phyloP scores from a whole-genome alignment of 2,113 vertebrate species.

The Alouatta palliata region DNA sequence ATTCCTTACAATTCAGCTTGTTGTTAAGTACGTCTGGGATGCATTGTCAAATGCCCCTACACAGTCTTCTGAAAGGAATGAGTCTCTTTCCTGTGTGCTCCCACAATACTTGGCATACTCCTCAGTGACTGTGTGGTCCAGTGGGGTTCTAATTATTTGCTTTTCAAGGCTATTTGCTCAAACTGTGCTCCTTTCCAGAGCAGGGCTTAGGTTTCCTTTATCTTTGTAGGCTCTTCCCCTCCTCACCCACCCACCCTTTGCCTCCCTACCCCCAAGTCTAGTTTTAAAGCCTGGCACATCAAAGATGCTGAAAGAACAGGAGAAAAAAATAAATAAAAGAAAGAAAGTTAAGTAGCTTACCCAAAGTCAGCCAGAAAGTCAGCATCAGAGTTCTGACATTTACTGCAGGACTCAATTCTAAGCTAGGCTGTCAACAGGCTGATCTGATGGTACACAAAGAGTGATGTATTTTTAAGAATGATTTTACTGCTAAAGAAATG shows the following conservation, averaged over 20 bases:
- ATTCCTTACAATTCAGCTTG: background rate
- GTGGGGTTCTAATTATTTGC: background rate
- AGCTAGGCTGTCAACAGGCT: conserved; percentile 14
- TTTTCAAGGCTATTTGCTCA: background rate
- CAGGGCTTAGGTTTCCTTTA: background rate
- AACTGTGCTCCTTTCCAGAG: background rate
- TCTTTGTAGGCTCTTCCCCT: background rate
- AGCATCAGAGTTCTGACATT: background rate
- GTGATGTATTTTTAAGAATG: conserved; percentile 40
- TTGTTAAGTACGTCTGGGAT: background rate
- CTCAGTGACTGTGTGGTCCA: background rate
- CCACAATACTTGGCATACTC: rapidly evolving
- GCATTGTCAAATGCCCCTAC: background rate
- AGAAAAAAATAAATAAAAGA: background rate
- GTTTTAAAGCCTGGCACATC: background rate
- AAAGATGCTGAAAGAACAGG: background rate
- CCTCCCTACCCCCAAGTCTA: background rate
- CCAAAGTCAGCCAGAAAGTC: background rate
- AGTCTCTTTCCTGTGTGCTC: background rate
- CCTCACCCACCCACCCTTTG: background rate
- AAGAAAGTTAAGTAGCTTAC: background rate
- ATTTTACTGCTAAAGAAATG: conserved; percentile 63
- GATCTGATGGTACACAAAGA: conserved; percentile 32
- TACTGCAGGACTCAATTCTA: background rate
- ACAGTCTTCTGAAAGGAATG: rapidly evolving